phyloP scores from a whole-genome alignment of 2,888 invertebrate genomes.

The Cerastis leucographa region DNA sequence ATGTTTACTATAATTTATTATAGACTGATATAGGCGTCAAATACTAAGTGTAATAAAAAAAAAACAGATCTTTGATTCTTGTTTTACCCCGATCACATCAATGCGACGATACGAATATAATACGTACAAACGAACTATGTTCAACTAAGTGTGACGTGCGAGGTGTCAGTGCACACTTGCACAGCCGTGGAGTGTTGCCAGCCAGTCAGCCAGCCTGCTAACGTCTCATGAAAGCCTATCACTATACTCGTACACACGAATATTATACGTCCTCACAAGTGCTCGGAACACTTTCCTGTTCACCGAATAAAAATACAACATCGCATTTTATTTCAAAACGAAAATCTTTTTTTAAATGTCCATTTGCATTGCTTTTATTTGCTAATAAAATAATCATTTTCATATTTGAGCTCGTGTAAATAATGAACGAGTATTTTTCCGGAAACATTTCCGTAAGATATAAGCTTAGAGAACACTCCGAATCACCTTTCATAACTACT shows the following conservation, averaged over 20 bases:
- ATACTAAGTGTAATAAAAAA: background rate
- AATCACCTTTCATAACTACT: background rate
- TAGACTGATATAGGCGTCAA: background rate
- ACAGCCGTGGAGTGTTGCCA: slow-evolving; percentile 59
- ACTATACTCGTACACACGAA: slow-evolving; percentile 43
- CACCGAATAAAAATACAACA: slow-evolving; percentile 46
- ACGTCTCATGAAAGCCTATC: slow-evolving; percentile 57
- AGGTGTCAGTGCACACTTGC: slow-evolving; percentile 30
- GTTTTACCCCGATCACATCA: background rate
- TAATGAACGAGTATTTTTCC: slow-evolving; percentile 19
- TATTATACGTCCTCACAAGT: slow-evolving; percentile 38
- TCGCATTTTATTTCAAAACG: slow-evolving; percentile 36
- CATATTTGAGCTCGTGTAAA: slow-evolving; percentile 28
- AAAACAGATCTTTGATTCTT: background rate
- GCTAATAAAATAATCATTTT: slow-evolving; percentile 31
- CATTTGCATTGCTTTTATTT: slow-evolving; percentile 27
- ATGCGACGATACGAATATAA: background rate
- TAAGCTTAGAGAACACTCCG: slow-evolving; percentile 12
- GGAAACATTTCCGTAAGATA: slow-evolving; percentile 22
- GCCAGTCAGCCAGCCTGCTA: slow-evolving; percentile 45
- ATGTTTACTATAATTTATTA: background rate
- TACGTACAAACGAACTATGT: background rate
- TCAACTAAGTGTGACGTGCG: slow-evolving; percentile 25
- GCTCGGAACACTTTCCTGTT: slow-evolving; percentile 22
- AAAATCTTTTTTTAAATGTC: slow-evolving; percentile 35